Evolutionary conservation across 2,888 invertebrate genomes (phyloP), one percentile per base, ranked within the genome.

Genomic region (Harpalus rufipes): DNA sequence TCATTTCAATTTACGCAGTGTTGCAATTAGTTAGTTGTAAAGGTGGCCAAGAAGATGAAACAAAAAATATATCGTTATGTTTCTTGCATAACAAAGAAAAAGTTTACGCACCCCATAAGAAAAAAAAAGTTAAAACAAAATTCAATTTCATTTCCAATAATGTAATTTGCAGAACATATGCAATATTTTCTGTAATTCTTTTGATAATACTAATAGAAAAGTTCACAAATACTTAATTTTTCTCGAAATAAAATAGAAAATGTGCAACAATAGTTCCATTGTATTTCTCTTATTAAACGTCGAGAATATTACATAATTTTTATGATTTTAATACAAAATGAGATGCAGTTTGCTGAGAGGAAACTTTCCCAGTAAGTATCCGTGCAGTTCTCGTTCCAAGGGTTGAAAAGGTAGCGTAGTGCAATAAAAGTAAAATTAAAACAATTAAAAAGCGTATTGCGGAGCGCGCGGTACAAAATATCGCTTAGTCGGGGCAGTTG

Each of bases 381-480:
- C 59, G 2, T 7, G 59, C 59, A n/a, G 16, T 32, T 32, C 21
- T 5, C 32, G 32, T 32, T 32, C 21, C 12, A 25, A 39, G 7
- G 39, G 68, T 68, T 58, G 25, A 32, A 39, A 78, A 51, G 51
- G 81, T 63, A 72, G 72, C 59, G 51, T 32, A 81, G 59, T 59
- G 74, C 83, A 83, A 83, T 83, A 83, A 72, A 83, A 83, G 83
- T 74, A 83, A 83, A 83, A 83, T 83, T 32, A 83, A 83, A 83
- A 83, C 83, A 83, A 83, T 83, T 83, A 72, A 83, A 83, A 83
- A 76, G 74, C 83, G 83, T 83, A 83, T 83, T 83, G 82, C 82
- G 82, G 82, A 56, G 76, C 74, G 78, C 65, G 76, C 74, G 78
- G 79, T 32, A 84, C 78, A 84, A 84, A 84, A 84, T 84, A 84